A percentile compares a stretch with the other conserved stretches of the same genome.
Evolutionary conservation across 2,797 vertebrate species (phyloP).

Genomic region (Tinamus major): DNA sequence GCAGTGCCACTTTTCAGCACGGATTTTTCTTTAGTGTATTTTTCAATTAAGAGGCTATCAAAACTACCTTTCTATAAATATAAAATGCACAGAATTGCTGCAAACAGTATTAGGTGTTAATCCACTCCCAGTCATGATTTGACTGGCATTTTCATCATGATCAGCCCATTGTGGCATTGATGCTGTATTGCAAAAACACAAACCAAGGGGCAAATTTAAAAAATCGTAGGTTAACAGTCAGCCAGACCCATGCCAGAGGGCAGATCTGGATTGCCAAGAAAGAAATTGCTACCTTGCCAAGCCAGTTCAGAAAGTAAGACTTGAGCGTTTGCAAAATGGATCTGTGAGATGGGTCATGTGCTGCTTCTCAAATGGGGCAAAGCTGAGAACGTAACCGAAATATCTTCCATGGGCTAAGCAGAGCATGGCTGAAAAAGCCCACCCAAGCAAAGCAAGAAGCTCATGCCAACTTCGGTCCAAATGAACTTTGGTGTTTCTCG

Average conservation of each 20-base stretch:
- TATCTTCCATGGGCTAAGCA: background rate
- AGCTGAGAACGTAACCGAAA: background rate
- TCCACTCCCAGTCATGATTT: background rate
- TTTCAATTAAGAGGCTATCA: background rate
- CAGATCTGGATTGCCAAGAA: background rate
- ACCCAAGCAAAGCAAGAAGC: background rate
- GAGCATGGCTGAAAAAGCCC: background rate
- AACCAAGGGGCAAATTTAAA: too few relatives aligned
- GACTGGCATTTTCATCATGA: background rate
- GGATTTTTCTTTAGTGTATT: background rate
- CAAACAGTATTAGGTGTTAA: background rate
- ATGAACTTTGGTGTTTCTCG: too few relatives aligned
- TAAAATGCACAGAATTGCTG: background rate
- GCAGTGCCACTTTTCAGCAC: background rate
- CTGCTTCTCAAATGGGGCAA: background rate
- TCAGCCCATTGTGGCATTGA: background rate
- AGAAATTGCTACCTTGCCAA: background rate
- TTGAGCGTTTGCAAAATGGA: background rate
- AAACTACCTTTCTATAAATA: too few relatives aligned
- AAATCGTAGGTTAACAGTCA: too few relatives aligned
- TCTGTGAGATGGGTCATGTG: background rate
- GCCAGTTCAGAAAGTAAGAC: background rate
- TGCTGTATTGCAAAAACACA: background rate
- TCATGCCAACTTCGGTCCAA: background rate
- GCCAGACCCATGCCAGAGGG: background rate